Base-by-base conservation (phyloP, 2,888 invertebrate genomes). In the Dyspetes luteomarginatus region DNA sequence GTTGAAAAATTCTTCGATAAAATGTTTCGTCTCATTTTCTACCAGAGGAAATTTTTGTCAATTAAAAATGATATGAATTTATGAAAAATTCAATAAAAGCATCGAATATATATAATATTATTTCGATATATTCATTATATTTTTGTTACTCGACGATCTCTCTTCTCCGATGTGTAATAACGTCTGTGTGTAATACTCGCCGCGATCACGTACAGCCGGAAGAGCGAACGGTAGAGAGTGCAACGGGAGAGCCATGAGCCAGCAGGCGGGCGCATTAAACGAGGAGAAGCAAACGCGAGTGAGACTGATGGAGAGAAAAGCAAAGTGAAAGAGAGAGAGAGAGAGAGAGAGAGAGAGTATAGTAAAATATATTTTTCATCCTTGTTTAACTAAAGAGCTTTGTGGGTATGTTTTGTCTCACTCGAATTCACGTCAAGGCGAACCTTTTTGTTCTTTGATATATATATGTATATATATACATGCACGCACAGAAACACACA, bases 191-290 rank as follows among this genome's bases (percentile, higher is more conserved):
- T 43, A 9, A 43, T 19, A 62, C 72, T 62, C 50, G 48, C 30
- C 62, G 41, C 64, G 64, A 30, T 58, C 75, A 52, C 72, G 65
- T 52, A 58, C 65, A 72, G 60, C 80, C 80, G 80, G 76, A 76
- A 80, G 72, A 80, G 72, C 52, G 52, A 62, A 72, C 55, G 41
- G 72, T 30, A 62, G 72, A n/a, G n/a, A 76, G 74, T 69, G 69
- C 72, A 71, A 56, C 68, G 67, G 41, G 17, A 19, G 75, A 68
- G 60, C 26, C 62, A 52, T 65, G 45, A 75, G 74, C 56, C 79
- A 65, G 74, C 80, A 45, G 71, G 71, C 52, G 71, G 50, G 50
- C 19, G 48, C 19, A 52, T 64, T n/a, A 50, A 74, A 41, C 48
- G 79, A 69, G n/a, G 60, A 12, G 50, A 26, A 62, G n/a, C 7